A percentile compares a stretch with the other conserved stretches of the same genome.
phyloP scores from a whole-genome alignment of 2,888 invertebrate species.

The Napeogenes inachia region DNA sequence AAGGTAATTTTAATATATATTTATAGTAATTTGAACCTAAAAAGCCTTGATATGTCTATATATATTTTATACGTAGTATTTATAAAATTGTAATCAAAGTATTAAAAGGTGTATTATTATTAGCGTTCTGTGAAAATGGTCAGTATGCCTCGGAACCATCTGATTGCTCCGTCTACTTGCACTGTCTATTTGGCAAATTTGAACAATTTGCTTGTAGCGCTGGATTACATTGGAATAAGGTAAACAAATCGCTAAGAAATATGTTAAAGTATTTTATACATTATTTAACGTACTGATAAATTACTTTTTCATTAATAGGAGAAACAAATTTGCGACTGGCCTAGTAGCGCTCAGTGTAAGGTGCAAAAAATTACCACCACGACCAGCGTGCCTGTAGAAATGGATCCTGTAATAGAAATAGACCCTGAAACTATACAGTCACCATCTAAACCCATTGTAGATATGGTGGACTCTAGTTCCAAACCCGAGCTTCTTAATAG shows the following conservation, averaged over 20 bases:
- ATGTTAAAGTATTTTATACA: not conserved
- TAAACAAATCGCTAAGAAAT: slow-evolving; percentile 37
- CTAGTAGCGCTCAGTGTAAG: slow-evolving; percentile 79
- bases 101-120: slow-evolving; percentile 24
- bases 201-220: slow-evolving; percentile 83
- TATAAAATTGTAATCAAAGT: not conserved
- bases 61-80: too few species aligned
- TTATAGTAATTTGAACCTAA: not conserved
- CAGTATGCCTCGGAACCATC: slow-evolving; percentile 80
- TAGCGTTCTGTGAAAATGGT: slow-evolving; percentile 78
- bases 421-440: slow-evolving; percentile 31
- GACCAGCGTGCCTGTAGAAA: slow-evolving; percentile 24
- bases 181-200: slow-evolving; percentile 88
- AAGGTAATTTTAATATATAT: not conserved
- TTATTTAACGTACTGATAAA: not conserved
- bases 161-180: slow-evolving; percentile 85
- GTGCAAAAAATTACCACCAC: slow-evolving; percentile 42
- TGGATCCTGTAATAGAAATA: slow-evolving; percentile 20
- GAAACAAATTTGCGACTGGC: slow-evolving; percentile 85
- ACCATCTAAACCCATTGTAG: slow-evolving; percentile 22
- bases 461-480: slow-evolving; percentile 36
- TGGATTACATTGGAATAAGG: slow-evolving; percentile 85
- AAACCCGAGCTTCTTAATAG: slow-evolving; percentile 58
- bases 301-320: slow-evolving; percentile 52
- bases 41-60: too few species aligned